Base-by-base conservation (phyloP, 2,113 vertebrate species). In the Calyptommatus sinebrachiatus region DNA sequence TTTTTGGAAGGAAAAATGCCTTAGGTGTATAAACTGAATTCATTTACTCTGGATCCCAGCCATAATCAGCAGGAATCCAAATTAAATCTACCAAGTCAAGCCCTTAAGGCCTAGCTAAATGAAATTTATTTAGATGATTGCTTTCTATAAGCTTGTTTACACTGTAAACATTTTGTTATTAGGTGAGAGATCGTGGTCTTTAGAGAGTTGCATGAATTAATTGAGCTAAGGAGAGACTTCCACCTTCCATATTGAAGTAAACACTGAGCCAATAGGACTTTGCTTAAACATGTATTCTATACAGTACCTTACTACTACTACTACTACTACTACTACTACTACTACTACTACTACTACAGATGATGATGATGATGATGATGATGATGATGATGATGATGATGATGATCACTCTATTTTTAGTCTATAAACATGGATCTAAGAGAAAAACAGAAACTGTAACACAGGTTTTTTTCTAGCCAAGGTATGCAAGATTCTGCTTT, bases 361-460 rank as follows among this genome's bases (percentile, higher is more conserved):
- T 41, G 35, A 4, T 41, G 35, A 41, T 41, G 2, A 41, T 41
- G 35, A 41, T 41, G 35, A 41, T n/a, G 28, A 1, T 1, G 35
- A 41, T 41, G 35, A 4, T 41, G 35, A 41, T 41, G 35, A 4
- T 41, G 35, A 41, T 41, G 2, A 41, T 41, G 35, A 41, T 41
- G 35, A 41, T n/a, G 28, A 1, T 1, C 45, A 72, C 3, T 45
- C 57, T 75, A 73, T 84, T 61, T 0, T 18, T 85, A 50, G 7
- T 4, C 48, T 9, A 35, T 76, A 70, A 4, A 24, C 0, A 71
- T 22, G 26, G 70, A 71, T 79, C 84, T 71, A 76, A 18, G 5
- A 72, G 84, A 35, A 82, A 57, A 83, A 21, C 45, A 8, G 67
- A 79, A 82, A 78, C n/a, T 62, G 50, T 62, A 0, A 10, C 29